Percentiles rank a stretch among this genome's conserved stretches.
Conservation (phyloP, 2,888 invertebrate species). For the Brenthis ino region DNA sequence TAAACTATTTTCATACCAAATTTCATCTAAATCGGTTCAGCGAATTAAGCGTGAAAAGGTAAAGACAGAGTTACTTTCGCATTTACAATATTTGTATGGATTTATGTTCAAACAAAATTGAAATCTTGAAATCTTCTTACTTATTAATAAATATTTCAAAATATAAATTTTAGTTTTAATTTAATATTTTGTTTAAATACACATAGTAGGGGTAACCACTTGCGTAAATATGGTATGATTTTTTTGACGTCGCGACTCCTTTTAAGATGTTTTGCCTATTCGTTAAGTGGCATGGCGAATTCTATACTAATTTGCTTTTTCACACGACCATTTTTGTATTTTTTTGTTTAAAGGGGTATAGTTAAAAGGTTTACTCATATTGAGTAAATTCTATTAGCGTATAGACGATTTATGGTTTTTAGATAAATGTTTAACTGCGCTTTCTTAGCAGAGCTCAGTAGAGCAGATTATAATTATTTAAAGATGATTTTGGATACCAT, state of each 20-base stretch:
- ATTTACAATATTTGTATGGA: too few relatives aligned
- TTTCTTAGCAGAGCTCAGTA: neutral
- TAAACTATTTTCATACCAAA: too few relatives aligned
- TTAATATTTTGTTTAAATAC: neutral
- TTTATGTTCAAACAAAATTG: too few relatives aligned
- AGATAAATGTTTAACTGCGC: constrained; percentile 11
- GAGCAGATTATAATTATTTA: too few relatives aligned
- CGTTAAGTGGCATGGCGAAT: constrained; percentile 75
- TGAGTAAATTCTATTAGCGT: constrained; percentile 20
- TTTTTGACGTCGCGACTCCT: constrained; percentile 74
- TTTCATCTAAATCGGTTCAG: too few relatives aligned
- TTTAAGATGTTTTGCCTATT: constrained; percentile 72
- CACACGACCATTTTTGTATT: constrained; percentile 55
- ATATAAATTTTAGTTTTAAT: neutral
- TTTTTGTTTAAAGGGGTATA: constrained; percentile 64
- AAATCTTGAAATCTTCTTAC: too few relatives aligned
- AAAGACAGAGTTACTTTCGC: too few relatives aligned
- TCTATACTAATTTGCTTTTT: constrained; percentile 71
- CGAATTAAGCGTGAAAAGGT: too few relatives aligned
- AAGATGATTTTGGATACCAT: too few relatives aligned
- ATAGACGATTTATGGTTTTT: constrained; percentile 23
- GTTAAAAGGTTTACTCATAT: constrained; percentile 47
- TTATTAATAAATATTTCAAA: neutral
- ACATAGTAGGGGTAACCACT: constrained; percentile 52
- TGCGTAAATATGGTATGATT: constrained; percentile 61